Percentiles rank a stretch among this genome's conserved stretches.
These are phyloP conservation scores for Listronotus bonariensis DNA, from an alignment of 1,140 invertebrate species.

Conservation along the genomic window DNA sequence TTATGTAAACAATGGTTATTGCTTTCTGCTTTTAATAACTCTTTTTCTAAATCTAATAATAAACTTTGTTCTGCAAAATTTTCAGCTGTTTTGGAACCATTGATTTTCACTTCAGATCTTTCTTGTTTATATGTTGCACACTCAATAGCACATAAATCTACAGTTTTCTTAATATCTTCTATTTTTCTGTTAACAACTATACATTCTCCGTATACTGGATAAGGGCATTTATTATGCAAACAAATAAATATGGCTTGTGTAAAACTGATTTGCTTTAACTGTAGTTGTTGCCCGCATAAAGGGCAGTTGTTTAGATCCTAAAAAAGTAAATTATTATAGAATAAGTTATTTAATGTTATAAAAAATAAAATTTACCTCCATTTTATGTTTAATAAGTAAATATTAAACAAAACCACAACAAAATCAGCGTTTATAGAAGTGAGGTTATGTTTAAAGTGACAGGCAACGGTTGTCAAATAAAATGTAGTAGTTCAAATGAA, in stretches of 20 bases:
- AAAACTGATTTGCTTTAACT: constrained; percentile 43
- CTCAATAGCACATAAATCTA: constrained; percentile 9
- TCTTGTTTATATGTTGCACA: too few relatives aligned
- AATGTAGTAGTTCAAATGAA: constrained; percentile 5
- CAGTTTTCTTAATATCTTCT: constrained; percentile 36
- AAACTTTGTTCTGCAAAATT: not conserved
- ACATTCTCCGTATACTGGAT: constrained; percentile 39
- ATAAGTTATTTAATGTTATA: not conserved
- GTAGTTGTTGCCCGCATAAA: constrained; percentile 32
- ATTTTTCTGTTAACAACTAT: constrained; percentile 33
- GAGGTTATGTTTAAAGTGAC: too few relatives aligned
- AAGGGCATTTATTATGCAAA: constrained; percentile 40
- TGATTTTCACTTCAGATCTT: not conserved
- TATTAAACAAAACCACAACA: too few relatives aligned
- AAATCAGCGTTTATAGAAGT: too few relatives aligned
- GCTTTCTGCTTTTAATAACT: not conserved
- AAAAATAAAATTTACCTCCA: not conserved
- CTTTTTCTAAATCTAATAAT: not conserved
- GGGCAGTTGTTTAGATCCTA: constrained; percentile 29
- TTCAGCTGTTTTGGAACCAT: not conserved
- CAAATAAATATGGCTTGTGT: constrained; percentile 40
- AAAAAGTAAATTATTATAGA: not conserved
- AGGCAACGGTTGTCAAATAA: too few relatives aligned
- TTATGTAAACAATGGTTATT: not conserved
- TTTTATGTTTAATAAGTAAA: too few relatives aligned